A percentile compares a stretch with the other conserved stretches of the same genome.
These are phyloP conservation scores for Scaptomyza reducta DNA, from an alignment of 2,888 invertebrate species.

Conservation along the genomic window DNA sequence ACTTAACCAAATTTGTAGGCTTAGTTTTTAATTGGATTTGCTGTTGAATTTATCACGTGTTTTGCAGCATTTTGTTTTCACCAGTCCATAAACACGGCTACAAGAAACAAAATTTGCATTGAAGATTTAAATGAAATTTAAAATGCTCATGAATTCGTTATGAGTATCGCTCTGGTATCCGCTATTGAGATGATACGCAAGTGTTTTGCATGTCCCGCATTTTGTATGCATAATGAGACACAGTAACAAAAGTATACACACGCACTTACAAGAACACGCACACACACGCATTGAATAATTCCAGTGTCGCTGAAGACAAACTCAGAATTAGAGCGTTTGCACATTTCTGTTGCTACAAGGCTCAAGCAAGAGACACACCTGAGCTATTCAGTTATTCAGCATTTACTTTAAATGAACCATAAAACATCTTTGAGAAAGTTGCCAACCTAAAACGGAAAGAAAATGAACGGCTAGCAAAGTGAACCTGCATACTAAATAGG, in stretches of 20 bases:
- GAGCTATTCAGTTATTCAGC: slow-evolving; percentile 1
- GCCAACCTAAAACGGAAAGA: not conserved
- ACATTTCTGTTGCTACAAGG: slow-evolving; percentile 11
- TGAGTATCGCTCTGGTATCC: slow-evolving; percentile 22
- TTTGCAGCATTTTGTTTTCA: not conserved
- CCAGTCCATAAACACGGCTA: slow-evolving; percentile 12
- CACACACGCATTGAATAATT: not conserved
- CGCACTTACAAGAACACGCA: slow-evolving; percentile 11
- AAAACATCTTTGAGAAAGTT: slow-evolving; percentile 2
- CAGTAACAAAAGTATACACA: slow-evolving; percentile 22
- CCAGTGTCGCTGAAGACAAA: not conserved
- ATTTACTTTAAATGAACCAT: slow-evolving; percentile 1
- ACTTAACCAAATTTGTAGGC: not conserved
- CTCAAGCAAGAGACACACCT: not conserved
- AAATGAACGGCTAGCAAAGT: not conserved
- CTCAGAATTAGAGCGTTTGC: slow-evolving; percentile 50
- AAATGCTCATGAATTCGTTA: slow-evolving; percentile 53
- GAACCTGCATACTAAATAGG: slow-evolving; percentile 37
- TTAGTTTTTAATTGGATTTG: not conserved
- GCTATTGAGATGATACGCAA: slow-evolving; percentile 5
- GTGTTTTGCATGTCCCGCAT: slow-evolving; percentile 23
- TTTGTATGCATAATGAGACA: slow-evolving; percentile 67
- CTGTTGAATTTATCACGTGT: slow-evolving; percentile 11
- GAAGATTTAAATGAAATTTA: slow-evolving; percentile 38
- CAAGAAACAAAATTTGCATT: slow-evolving; percentile 5